phyloP scores from a whole-genome alignment of 2,797 vertebrate genomes.

The Sardinella longiceps region DNA sequence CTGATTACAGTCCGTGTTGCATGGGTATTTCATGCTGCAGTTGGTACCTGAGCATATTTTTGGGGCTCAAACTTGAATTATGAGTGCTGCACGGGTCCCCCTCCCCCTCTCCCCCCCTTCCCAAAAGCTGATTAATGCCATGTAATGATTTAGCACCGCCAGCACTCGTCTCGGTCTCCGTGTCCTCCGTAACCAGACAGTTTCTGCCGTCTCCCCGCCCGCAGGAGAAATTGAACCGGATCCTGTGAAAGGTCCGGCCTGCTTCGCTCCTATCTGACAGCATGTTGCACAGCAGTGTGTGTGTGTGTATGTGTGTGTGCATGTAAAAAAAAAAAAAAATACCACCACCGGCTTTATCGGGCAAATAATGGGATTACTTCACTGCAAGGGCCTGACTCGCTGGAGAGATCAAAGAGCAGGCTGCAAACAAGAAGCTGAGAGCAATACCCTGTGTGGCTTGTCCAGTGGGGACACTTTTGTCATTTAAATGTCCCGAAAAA shows the following conservation, averaged over 20 bases:
- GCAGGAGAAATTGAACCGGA: neutral
- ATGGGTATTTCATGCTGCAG: conserved; percentile 3
- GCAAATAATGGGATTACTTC: conserved; percentile 46
- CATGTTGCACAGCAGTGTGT: conserved; percentile 41
- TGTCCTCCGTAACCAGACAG: neutral
- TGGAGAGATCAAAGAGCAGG: conserved; percentile 59
- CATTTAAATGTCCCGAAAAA: conserved; percentile 55
- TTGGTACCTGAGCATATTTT: conserved; percentile 18
- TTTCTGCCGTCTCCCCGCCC: neutral
- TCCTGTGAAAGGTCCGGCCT: neutral
- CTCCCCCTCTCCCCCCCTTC: too few relatives aligned
- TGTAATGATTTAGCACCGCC: conserved; percentile 6
- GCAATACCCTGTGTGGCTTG: conserved; percentile 41
- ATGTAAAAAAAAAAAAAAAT: conserved; percentile 23
- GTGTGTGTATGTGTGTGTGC: conserved; percentile 38
- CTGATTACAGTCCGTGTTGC: conserved; percentile 5
- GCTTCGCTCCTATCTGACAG: conserved; percentile 33
- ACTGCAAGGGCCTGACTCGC: conserved; percentile 41
- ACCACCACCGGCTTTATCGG: conserved; percentile 40
- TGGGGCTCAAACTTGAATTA: neutral
- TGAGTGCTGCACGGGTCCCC: neutral
- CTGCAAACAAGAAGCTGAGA: conserved; percentile 50
- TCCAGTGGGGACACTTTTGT: conserved; percentile 45
- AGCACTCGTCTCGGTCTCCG: neutral
- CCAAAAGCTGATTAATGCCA: conserved; percentile 26